These are phyloP conservation scores for Smutsia gigantea DNA, from an alignment of 2,797 vertebrate genomes.

Conservation along the genomic window DNA sequence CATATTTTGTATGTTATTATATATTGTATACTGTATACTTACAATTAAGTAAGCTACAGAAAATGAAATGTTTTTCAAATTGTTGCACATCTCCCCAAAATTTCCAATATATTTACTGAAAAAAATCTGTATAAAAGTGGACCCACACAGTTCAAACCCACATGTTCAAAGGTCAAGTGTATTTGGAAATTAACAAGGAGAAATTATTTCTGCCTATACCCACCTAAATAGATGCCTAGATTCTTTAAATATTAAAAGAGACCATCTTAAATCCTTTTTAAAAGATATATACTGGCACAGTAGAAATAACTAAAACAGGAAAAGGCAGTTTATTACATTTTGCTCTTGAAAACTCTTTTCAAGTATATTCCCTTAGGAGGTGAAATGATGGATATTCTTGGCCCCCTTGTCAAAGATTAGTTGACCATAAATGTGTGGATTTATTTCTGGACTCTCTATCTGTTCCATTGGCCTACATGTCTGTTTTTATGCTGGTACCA, in stretches of 20 bases:
- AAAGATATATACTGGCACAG: background rate
- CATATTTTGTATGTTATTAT: too few relatives aligned
- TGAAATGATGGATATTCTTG: conserved; percentile 33
- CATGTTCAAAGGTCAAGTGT: too few relatives aligned
- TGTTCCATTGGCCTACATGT: background rate
- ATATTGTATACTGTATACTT: too few relatives aligned
- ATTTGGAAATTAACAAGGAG: conserved; percentile 36
- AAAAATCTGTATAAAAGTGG: too few relatives aligned
- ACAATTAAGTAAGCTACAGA: too few relatives aligned
- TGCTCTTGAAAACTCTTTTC: background rate
- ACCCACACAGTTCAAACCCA: too few relatives aligned
- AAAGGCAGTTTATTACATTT: background rate
- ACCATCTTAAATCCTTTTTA: background rate
- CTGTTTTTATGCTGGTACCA: background rate
- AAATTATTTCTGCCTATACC: conserved; percentile 3
- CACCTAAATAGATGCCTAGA: background rate
- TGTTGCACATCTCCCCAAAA: too few relatives aligned
- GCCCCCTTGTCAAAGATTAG: background rate
- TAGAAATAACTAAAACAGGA: conserved; percentile 56
- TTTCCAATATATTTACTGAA: too few relatives aligned
- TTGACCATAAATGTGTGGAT: background rate
- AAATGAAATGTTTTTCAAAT: too few relatives aligned
- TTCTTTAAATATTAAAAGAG: conserved; percentile 31
- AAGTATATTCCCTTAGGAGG: conserved; percentile 43
- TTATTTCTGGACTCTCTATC: background rate